phyloP scores from a whole-genome alignment of 1,140 invertebrate species.

The Calliphora vicina region DNA sequence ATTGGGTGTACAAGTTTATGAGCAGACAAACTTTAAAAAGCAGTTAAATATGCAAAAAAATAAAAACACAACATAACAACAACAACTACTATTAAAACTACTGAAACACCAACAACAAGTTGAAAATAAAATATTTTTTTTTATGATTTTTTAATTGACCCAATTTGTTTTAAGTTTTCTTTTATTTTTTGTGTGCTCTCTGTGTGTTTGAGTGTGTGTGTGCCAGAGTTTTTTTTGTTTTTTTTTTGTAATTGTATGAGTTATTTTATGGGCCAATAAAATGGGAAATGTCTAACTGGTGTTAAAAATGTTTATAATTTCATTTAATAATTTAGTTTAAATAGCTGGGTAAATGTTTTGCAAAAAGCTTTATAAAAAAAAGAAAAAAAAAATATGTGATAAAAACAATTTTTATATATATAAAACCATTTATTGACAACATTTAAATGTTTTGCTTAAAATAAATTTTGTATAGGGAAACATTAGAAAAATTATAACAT shows the following conservation, averaged over 20 bases:
- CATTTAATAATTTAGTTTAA: no score
- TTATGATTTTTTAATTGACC: slow-evolving; percentile 33
- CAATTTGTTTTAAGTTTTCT: slow-evolving; percentile 24
- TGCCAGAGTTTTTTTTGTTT: no score
- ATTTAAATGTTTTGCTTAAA: no score
- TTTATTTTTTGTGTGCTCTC: neutral
- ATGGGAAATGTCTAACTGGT: neutral
- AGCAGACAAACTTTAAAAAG: neutral
- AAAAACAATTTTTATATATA: no score
- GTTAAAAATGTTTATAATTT: no score
- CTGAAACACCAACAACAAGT: neutral
- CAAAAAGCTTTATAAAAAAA: no score
- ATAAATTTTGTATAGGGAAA: no score
- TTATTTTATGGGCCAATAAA: neutral
- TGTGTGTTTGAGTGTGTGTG: neutral
- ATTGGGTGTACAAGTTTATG: neutral
- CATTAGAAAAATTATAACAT: no score
- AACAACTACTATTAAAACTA: slow-evolving; percentile 1
- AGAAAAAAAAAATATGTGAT: no score
- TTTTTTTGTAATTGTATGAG: neutral
- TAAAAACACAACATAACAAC: neutral
- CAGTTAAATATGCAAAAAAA: neutral
- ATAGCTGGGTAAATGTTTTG: no score
- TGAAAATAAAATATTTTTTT: neutral
- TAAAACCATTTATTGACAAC: no score